Base-by-base conservation (phyloP, 2,797 vertebrate species). In the Enteromius argenteus region DNA sequence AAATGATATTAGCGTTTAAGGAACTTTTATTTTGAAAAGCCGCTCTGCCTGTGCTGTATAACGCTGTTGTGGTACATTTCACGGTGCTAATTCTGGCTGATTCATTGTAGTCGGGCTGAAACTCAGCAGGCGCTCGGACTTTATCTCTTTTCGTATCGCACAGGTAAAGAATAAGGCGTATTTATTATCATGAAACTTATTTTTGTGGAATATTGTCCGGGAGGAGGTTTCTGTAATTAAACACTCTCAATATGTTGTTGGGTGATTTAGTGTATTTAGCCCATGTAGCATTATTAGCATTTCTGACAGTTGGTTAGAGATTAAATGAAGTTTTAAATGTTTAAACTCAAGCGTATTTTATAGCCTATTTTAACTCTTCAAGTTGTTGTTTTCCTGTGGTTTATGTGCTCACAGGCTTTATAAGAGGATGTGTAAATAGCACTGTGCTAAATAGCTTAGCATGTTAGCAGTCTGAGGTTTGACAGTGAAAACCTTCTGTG, bases 41-140 rank as follows among this genome's bases (percentile, higher is more conserved):
- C 0, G 0, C 27, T 39, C n/a, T 9, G 15, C 1, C 14, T 14
- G 27, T 2, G 8, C 19, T 23, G 60, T 60, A 39, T 56, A 73
- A n/a, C 15, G 0, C 5, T 76, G 37, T 80, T 42, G 84, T 78
- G 21, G 56, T 8, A 0, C 0, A 0, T 32, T 89, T 89, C 82
- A 21, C 17, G 9, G 3, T 19, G 75, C 27, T 68, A 93, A 94
- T 96, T 97, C 94, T 89, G 96, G 97, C 97, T 98, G 97, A 99
- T 98, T 99, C 98, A 99, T 97, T 91, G 94, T 86, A 79, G 80
- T 75, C 14, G 23, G 30, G 1, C 64, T 39, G 46, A 71, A 85
- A 80, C 79, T 84, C 11, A 83, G 13, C 60, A 74, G 56, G 8
- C 39, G 64, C 6, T 35, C 17, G n/a, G 7, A 73, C 19, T n/a